Evolutionary conservation across 2,113 vertebrate species (phyloP).

Genomic region (Corapipo altera): DNA sequence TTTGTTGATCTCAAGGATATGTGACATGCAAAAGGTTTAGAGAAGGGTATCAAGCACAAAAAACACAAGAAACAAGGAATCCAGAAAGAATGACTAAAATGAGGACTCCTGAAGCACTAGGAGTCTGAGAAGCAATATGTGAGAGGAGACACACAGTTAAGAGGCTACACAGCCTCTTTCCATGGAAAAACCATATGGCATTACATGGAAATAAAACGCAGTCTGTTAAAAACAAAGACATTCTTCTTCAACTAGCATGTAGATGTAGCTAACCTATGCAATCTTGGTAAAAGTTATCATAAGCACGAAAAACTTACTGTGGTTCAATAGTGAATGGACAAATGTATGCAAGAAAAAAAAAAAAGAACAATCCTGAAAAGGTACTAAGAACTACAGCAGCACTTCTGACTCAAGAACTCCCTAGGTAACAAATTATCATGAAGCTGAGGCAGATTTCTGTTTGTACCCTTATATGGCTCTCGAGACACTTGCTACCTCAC

Average conservation of each 20-base stretch:
- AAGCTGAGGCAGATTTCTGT: not conserved
- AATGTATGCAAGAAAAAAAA: not conserved
- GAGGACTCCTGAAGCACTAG: not conserved
- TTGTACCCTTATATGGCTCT: not conserved
- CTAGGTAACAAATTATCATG: not conserved
- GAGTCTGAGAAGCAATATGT: not conserved
- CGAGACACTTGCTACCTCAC: not conserved
- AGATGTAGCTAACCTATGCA: not conserved
- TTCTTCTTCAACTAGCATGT: not conserved
- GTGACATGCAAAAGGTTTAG: not conserved
- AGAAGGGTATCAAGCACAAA: not conserved
- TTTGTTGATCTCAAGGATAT: not conserved
- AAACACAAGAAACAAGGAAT: not conserved
- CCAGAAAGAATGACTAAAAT: not conserved
- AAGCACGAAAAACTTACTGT: fast-evolving
- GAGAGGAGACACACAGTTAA: not conserved
- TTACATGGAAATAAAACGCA: not conserved
- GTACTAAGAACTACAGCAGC: not conserved
- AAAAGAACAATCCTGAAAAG: not conserved
- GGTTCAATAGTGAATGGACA: not conserved
- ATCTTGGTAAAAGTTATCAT: not conserved
- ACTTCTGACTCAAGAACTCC: not conserved
- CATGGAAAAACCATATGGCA: not conserved
- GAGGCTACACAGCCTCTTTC: not conserved
- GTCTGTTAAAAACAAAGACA: not conserved